phyloP scores from a whole-genome alignment of 2,113 vertebrate genomes.

The Sapajus apella region DNA sequence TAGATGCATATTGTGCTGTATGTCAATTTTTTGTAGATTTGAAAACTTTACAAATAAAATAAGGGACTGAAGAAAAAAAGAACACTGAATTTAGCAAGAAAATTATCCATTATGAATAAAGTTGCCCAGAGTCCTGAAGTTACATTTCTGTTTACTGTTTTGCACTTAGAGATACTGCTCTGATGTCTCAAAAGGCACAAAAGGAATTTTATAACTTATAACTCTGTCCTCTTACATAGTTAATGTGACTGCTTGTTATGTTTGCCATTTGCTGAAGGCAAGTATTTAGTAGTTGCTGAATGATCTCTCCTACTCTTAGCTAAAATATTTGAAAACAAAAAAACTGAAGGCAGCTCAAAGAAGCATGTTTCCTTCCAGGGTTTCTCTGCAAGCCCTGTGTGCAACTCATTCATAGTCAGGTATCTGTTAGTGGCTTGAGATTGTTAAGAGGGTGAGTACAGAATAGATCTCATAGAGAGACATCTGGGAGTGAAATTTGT shows the following conservation, averaged over 20 bases:
- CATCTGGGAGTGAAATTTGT: slow-evolving; percentile 59
- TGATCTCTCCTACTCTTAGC: background rate
- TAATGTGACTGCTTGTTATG: background rate
- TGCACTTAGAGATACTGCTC: background rate
- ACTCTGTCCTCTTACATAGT: background rate
- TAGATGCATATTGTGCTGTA: background rate
- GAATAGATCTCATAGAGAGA: background rate
- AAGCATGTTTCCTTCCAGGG: background rate
- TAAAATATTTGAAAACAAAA: background rate
- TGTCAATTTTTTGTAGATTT: background rate
- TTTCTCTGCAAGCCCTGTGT: background rate
- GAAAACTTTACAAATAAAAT: background rate
- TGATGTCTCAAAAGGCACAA: background rate
- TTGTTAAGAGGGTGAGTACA: background rate
- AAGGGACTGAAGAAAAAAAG: background rate
- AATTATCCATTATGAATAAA: background rate
- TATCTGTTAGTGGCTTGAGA: slow-evolving; percentile 12
- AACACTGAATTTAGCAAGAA: background rate
- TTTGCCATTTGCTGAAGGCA: background rate
- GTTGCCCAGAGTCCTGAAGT: background rate
- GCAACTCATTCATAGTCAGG: background rate
- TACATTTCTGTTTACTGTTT: background rate
- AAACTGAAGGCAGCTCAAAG: background rate
- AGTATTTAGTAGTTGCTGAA: background rate
- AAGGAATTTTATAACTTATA: background rate